Evolutionary conservation across 2,888 invertebrate genomes (phyloP), one percentile per base, ranked within the genome.

Genomic region (Rambutsinella grinnellia): DNA sequence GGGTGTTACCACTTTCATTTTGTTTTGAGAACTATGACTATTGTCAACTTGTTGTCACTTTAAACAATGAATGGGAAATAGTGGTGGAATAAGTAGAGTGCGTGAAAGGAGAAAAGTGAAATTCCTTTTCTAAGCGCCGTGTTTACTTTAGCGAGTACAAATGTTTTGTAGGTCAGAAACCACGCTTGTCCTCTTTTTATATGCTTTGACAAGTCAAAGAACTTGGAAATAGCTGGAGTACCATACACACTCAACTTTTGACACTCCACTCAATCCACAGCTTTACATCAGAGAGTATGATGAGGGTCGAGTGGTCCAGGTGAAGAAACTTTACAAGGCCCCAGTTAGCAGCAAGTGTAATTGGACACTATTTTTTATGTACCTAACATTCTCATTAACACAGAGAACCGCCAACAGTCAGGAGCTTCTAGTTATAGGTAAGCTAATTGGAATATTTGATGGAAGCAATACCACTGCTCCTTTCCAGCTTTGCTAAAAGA

Each of bases 131-230:
- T 56, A 44, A 28, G 27, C 28, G 2, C 3, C 61, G 54, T 53
- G 61, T 70, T 24, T 54, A 61, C 15, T 62, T 54, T 54, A 62
- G 28, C 70, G 56, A 70, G 70, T 70, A 27, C 62, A 62, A 70
- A 61, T 62, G 61, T 62, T 70, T 70, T 70, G 54, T 70, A 70
- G 70, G 70, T 70, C 70, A 70, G 70, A 70, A 70, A 61, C 62
- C 27, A 49, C 21, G 46, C 70, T 46, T 17, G 26, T 15, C 62
- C 17, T 47, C 49, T 65, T 63, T 71, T 57, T 71, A 71, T 28
- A 27, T 5, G 36, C 67, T 6, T 21, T 17, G 13, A 3, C 27
- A 57, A 47, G 49, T 57, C 49, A 57, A 57, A 47, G 67, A 57
- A n/a, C 47, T 13, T 36, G 36, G 5, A 36, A 36, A 36, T 36